Conservation (phyloP, 2,113 vertebrate species). For the Pluvianellus socialis region DNA sequence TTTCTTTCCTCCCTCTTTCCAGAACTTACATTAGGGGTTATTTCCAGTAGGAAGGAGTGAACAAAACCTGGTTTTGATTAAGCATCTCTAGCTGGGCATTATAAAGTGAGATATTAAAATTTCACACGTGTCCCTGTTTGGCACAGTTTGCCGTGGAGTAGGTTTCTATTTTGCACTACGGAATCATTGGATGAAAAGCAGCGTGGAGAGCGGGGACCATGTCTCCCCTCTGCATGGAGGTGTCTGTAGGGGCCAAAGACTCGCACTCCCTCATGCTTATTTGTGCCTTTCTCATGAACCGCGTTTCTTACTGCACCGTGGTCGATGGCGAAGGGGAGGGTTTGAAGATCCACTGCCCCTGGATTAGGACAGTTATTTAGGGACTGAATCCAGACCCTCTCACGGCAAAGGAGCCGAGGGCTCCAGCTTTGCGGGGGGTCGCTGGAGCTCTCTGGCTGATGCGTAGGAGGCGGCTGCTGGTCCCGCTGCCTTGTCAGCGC, state of each 20-base stretch:
- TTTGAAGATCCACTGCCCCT: neutral
- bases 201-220: neutral
- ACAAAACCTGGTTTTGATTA: neutral
- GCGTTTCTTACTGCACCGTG: neutral
- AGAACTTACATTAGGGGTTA: slow-evolving; percentile 5
- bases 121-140: neutral
- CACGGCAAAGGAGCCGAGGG: neutral
- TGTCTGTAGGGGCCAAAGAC: neutral
- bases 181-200: neutral
- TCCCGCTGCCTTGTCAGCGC: fast-evolving
- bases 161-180: neutral
- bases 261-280: neutral
- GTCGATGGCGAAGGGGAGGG: neutral
- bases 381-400: neutral
- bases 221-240: neutral
- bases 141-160: neutral
- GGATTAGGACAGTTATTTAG: neutral
- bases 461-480: fast-evolving
- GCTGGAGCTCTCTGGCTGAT: neutral
- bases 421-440: neutral
- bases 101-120: neutral
- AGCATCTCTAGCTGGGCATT: neutral
- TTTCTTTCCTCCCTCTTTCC: neutral
- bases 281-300: neutral
- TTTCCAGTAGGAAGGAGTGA: neutral